These are phyloP conservation scores for Leptodactylus fallax DNA, from an alignment of 2,797 vertebrate species.

Conservation along the genomic window DNA sequence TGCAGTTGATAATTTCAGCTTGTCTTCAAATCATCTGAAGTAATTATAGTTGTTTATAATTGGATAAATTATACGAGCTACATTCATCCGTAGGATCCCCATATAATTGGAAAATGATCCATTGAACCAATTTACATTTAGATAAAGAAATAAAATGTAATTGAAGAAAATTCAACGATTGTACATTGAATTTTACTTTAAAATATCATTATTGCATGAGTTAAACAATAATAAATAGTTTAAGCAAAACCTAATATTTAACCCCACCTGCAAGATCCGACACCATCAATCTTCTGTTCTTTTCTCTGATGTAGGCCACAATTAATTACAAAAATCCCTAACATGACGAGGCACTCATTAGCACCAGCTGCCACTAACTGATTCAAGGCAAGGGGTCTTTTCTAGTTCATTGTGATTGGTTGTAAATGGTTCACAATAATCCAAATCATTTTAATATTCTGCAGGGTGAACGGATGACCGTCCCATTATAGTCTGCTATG, in stretches of 20 bases:
- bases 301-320: constrained; percentile 14
- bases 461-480: neutral
- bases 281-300: constrained; percentile 34
- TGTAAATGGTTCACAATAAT: constrained; percentile 24
- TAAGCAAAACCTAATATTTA: constrained; percentile 30
- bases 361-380: constrained; percentile 28
- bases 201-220: constrained; percentile 15
- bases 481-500: neutral
- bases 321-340: constrained; percentile 36
- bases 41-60: constrained; percentile 35
- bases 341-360: constrained; percentile 19
- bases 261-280: constrained; percentile 30
- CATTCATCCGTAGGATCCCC: neutral
- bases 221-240: constrained; percentile 32
- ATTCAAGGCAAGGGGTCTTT: neutral
- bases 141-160: constrained; percentile 21
- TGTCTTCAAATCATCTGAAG: constrained; percentile 10
- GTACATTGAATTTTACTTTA: constrained; percentile 15
- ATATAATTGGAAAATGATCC: constrained; percentile 33
- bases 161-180: constrained; percentile 26
- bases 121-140: constrained; percentile 32
- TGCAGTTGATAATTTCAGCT: constrained; percentile 22
- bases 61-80: constrained; percentile 25
- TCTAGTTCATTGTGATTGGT: constrained; percentile 7
- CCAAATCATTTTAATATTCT: constrained; percentile 1